Conservation (phyloP, 2,113 vertebrate genomes). For the Apaloderma vittatum region DNA sequence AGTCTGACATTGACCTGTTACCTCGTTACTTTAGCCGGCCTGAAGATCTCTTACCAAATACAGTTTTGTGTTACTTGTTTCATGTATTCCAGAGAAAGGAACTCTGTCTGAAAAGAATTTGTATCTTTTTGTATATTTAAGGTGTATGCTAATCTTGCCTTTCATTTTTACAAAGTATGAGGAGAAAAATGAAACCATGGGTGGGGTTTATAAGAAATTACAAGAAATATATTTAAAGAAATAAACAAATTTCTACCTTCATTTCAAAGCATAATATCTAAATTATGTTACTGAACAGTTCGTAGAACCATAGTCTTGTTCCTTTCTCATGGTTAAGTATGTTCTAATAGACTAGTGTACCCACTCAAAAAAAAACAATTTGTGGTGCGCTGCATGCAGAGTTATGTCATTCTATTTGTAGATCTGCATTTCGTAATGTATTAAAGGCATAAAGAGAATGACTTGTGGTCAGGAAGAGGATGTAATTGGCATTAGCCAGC, state of each 20-base stretch:
- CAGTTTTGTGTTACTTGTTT: slow-evolving; percentile 77
- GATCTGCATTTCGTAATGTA: slow-evolving; percentile 61
- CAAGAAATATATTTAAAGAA: slow-evolving; percentile 57
- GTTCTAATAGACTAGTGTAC: slow-evolving; percentile 9
- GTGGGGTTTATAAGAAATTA: slow-evolving; percentile 66
- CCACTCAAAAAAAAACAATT: neutral
- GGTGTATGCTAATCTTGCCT: slow-evolving; percentile 70
- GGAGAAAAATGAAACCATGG: slow-evolving; percentile 44
- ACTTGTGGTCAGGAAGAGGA: slow-evolving; percentile 13
- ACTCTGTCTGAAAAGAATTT: slow-evolving; percentile 78
- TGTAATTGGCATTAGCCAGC: slow-evolving; percentile 10
- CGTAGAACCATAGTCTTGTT: slow-evolving; percentile 46
- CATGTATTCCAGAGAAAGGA: slow-evolving; percentile 78
- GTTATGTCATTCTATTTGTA: slow-evolving; percentile 63
- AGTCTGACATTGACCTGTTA: slow-evolving; percentile 74
- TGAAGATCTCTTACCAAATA: slow-evolving; percentile 79
- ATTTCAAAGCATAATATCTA: slow-evolving; percentile 66
- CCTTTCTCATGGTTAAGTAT: slow-evolving; percentile 55
- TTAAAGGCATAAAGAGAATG: neutral
- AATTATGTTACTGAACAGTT: slow-evolving; percentile 45
- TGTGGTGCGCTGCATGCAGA: slow-evolving; percentile 53
- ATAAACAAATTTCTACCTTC: slow-evolving; percentile 68
- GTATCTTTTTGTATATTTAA: slow-evolving; percentile 81
- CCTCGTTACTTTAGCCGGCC: slow-evolving; percentile 71
- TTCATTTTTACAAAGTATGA: slow-evolving; percentile 73